A percentile compares a stretch with the other conserved stretches of the same genome.
phyloP scores from a whole-genome alignment of 2,113 vertebrate genomes.

The Isichthys henryi region DNA sequence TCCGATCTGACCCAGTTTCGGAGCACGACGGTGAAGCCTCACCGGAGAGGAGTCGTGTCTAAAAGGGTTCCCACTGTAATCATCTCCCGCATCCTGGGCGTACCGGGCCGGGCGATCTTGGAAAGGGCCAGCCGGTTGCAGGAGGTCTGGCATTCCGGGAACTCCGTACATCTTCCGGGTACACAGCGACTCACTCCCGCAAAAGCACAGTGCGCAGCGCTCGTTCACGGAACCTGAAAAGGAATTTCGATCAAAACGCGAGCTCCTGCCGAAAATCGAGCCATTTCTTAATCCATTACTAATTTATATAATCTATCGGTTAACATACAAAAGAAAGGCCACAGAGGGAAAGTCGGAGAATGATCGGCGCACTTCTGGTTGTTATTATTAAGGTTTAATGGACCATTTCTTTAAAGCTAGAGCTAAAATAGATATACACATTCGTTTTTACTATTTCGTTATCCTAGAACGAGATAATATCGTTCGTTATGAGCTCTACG shows the following conservation, averaged over 20 bases:
- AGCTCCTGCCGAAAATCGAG: background rate
- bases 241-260: background rate
- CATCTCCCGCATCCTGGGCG: slow-evolving; percentile 39
- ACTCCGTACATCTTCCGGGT: slow-evolving; percentile 59
- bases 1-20: slow-evolving; percentile 67
- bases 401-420: background rate
- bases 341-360: background rate
- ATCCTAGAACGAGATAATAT: background rate
- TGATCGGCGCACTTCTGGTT: background rate
- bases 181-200: background rate
- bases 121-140: slow-evolving; percentile 46
- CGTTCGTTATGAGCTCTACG: background rate
- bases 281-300: background rate
- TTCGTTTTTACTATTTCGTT: background rate
- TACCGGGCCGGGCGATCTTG: slow-evolving; percentile 52
- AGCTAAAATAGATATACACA: background rate
- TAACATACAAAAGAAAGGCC: background rate
- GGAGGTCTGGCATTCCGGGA: slow-evolving; percentile 60
- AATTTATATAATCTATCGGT: background rate
- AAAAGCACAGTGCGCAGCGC: background rate
- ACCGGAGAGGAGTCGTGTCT: slow-evolving; percentile 40
- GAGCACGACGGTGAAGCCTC: slow-evolving; percentile 57
- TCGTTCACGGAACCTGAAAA: slow-evolving; percentile 42
- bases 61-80: slow-evolving; percentile 25
- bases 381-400: background rate